Evolutionary conservation across 2,113 vertebrate genomes (phyloP), one percentile per base, ranked within the genome.

Genomic region (Silurus asotus): DNA sequence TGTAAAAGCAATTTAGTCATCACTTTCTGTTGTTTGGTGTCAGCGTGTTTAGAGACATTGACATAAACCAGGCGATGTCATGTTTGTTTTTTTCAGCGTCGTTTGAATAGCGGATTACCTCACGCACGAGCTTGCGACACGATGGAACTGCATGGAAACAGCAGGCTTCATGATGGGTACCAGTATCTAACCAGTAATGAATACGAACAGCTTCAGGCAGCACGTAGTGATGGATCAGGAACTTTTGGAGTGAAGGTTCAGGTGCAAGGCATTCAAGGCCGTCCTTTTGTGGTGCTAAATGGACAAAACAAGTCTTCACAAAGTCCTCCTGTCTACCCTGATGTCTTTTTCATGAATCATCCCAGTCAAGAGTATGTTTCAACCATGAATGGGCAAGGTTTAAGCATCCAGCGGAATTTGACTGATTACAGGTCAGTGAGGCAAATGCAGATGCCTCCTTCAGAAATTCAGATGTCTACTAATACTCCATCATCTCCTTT

Each of bases 221-320:
- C 59, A 37, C 88, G 28, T 15, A 90, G 83, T 67, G 92, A 93
- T 5, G 94, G 92, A 91, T 15, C 56, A 0, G 95, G 95, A 11
- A 93, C 95, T 82, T 99, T 99, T 0, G 98, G 98, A 51, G 96
- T 98, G 87, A 96, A 95, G 86, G 96, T 99, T 76, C 95, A 96
- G 87, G 96, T 99, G 11, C 98, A 99, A 89, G 97, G 97, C 13
- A 96, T 98, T 0, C 95, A 97, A 87, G 98, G 98, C 15, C 97
- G 96, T 87, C 97, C 98, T 0, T 99, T 95, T 69, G 96, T 99
- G 81, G 95, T 99, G 23, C 92, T 99, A 88, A 98, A 99, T 89
- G 96, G 95, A 81, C 93, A 96, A 0, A 95, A 94, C 85, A 92
- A 88, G 1, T 91, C 90, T 17, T 88, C 93, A n/a, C 82, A 91